Evolutionary conservation across 2,797 vertebrate species (phyloP), one percentile per base, ranked within the genome.

Genomic region (Sphaeramia orbicularis): DNA sequence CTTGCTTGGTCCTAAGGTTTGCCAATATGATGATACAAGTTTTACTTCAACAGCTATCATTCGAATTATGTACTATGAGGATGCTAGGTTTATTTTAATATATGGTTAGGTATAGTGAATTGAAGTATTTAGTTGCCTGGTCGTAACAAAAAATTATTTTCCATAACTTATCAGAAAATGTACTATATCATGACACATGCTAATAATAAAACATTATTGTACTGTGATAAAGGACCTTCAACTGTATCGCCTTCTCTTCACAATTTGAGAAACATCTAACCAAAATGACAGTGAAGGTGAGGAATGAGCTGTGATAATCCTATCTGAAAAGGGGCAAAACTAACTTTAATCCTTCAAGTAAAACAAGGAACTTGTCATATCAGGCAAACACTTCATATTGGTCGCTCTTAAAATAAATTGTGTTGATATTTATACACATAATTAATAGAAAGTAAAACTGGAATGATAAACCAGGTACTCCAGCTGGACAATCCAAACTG

Each of bases 401-500:
- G 16, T 10, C 21, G 11, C 44, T 7, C 19, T 27, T 4, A 50
- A 47, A 51, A 14, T 1, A 65, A 27, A 35, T 8, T 10, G 32
- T 8, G 32, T 10, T 35, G 1, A 35, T 35, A 8, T 35, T 9
- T 35, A 35, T 35, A 35, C 7, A 35, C 9, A 35, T 19, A 6
- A 47, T 35, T 14, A 18, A 12, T 41, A 42, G 15, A 9, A 27
- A 12, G 10, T 14, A 37, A 16, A 51, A 42, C 2, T 56, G 11
- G 0, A 37, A 32, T 15, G 35, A 47, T 60, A 65, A 73, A 51
- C 71, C 35, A 51, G 48, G 49, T 54, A 7, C 21, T 47, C 30
- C 15, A 57, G 56, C 40, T 24, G 12, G 13, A 10, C 19, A 50
- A 18, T n/a, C 35, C 14, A 45, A 38, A 57, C 21, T 35, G 49